Conservation (phyloP, 2,113 vertebrate genomes). For the Nycticebus coucang region DNA sequence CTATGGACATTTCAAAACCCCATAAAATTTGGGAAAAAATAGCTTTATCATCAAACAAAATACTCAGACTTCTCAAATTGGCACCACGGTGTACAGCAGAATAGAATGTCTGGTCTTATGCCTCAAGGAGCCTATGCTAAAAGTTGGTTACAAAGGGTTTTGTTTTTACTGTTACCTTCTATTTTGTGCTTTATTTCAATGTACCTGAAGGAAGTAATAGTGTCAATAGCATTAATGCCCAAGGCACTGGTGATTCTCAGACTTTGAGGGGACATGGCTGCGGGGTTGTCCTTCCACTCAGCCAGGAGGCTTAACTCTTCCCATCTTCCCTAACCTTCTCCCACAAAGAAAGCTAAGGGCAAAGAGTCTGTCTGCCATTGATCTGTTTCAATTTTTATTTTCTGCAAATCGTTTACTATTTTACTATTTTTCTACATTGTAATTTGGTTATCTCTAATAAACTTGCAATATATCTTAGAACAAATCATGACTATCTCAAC, state of each 20-base stretch:
- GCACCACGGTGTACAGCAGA: not conserved
- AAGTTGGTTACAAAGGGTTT: not conserved
- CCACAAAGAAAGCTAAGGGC: not conserved
- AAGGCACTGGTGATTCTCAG: not conserved
- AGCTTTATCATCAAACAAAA: not conserved
- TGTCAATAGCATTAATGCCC: not conserved
- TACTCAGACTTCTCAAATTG: not conserved
- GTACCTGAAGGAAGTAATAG: not conserved
- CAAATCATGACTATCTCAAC: not conserved
- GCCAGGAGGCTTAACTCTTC: not conserved
- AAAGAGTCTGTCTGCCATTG: not conserved
- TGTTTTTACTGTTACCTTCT: not conserved
- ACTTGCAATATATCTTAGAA: not conserved
- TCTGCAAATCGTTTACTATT: not conserved
- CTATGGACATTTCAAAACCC: not conserved
- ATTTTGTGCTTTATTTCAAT: slow-evolving; percentile 14
- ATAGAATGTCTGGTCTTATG: not conserved
- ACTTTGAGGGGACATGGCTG: too few relatives aligned
- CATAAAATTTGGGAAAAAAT: not conserved
- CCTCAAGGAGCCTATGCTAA: not conserved
- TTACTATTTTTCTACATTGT: not conserved
- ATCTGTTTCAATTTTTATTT: not conserved
- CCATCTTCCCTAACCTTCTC: too few relatives aligned
- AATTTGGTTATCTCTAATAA: not conserved
- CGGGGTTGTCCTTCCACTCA: not conserved